Percentiles rank a stretch among this genome's conserved stretches.
These are phyloP conservation scores for Myodes glareolus DNA, from an alignment of 2,113 vertebrate species.

Conservation along the genomic window DNA sequence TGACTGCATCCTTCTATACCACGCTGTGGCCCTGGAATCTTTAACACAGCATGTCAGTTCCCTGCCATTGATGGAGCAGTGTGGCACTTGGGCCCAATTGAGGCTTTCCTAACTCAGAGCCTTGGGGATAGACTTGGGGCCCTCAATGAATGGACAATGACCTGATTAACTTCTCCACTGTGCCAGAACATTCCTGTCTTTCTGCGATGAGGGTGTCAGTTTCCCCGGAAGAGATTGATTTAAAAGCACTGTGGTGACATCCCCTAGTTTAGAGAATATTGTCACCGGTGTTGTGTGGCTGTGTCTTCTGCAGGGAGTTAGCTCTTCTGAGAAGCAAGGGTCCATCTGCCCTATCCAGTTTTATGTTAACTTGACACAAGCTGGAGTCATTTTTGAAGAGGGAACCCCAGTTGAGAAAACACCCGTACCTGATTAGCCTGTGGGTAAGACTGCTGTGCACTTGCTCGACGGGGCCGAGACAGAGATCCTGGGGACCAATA, in stretches of 20 bases:
- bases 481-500: not conserved
- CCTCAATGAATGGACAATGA: not conserved
- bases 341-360: not conserved
- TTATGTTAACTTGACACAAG: not conserved
- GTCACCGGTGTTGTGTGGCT: not conserved
- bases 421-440: not conserved
- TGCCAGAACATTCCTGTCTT: conserved; percentile 26
- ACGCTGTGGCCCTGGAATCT: not conserved
- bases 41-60: not conserved
- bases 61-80: not conserved
- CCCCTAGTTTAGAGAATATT: not conserved
- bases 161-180: not conserved
- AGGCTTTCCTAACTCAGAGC: not conserved
- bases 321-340: not conserved
- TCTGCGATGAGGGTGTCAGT: not conserved
- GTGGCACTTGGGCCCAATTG: not conserved
- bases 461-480: not conserved
- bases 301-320: not conserved
- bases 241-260: not conserved
- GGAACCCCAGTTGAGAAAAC: not conserved
- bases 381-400: not conserved
- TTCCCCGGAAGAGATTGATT: not conserved
- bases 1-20: not conserved
- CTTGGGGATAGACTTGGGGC: not conserved
- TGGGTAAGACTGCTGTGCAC: not conserved